phyloP scores from a whole-genome alignment of 1,140 invertebrate genomes.

The Drosophila cardini region DNA sequence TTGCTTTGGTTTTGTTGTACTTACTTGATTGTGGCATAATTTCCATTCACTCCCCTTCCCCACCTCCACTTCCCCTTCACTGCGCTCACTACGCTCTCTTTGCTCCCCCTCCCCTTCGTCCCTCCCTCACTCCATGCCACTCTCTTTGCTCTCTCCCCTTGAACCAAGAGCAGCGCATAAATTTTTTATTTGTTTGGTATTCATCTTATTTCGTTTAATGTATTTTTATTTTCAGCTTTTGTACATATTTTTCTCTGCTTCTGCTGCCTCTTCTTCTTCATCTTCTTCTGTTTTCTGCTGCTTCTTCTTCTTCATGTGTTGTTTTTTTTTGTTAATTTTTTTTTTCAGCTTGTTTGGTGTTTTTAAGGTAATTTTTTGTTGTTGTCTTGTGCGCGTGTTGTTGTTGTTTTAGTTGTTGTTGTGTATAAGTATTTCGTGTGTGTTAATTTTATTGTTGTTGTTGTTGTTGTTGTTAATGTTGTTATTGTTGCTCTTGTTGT shows the following conservation, averaged over 20 bases:
- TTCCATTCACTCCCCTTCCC: constrained; percentile 37
- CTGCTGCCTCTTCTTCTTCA: constrained; percentile 12
- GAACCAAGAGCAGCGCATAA: constrained; percentile 61
- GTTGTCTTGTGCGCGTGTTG: constrained; percentile 13
- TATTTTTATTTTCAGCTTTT: constrained; percentile 79
- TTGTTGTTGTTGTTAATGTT: constrained; percentile 50
- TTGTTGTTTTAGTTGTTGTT: constrained; percentile 57
- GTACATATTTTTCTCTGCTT: constrained; percentile 48
- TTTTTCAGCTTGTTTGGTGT: constrained; percentile 76
- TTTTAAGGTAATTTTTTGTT: constrained; percentile 80
- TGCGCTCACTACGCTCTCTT: constrained; percentile 9
- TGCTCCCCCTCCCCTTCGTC: neutral
- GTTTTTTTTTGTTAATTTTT: constrained; percentile 44
- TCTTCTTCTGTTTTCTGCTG: constrained; percentile 16
- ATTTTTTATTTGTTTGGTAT: constrained; percentile 82
- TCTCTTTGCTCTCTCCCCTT: neutral
- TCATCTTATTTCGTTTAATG: constrained; percentile 83
- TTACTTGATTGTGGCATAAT: constrained; percentile 79
- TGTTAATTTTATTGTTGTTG: constrained; percentile 66
- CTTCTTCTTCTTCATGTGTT: constrained; percentile 29
- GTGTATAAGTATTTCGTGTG: constrained; percentile 74
- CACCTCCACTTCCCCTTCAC: constrained; percentile 1
- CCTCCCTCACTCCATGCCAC: neutral
- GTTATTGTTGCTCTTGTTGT: constrained; percentile 53
- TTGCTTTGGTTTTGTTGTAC: constrained; percentile 58